phyloP scores from a whole-genome alignment of 2,888 invertebrate genomes.

The Perizoma affinitatum region DNA sequence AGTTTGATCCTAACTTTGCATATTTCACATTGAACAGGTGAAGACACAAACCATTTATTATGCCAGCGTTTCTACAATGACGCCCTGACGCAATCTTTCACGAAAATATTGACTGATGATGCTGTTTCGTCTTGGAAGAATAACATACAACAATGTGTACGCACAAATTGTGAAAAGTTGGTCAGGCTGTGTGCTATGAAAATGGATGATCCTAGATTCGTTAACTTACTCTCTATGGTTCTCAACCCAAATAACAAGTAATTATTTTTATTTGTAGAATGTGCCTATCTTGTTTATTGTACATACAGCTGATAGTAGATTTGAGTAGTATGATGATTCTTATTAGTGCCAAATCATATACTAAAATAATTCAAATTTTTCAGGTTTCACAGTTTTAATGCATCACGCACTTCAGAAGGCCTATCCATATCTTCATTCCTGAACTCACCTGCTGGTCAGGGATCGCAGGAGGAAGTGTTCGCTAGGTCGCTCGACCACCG shows the following conservation, averaged over 20 bases:
- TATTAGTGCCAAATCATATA: neutral
- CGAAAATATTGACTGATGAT: slow-evolving; percentile 98
- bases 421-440: slow-evolving; percentile 55
- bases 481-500: slow-evolving; percentile 92
- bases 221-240: slow-evolving; percentile 96
- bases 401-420: slow-evolving; percentile 89
- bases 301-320: neutral
- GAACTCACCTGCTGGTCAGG: slow-evolving; percentile 80
- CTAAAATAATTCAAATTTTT: slow-evolving; percentile 6
- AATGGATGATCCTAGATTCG: slow-evolving; percentile 95
- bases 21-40: slow-evolving; percentile 78
- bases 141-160: slow-evolving; percentile 97
- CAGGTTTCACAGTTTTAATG: slow-evolving; percentile 94
- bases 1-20: too few relatives aligned
- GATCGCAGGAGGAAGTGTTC: slow-evolving; percentile 81
- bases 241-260: slow-evolving; percentile 98
- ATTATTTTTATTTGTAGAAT: slow-evolving; percentile 53
- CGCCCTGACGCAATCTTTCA: slow-evolving; percentile 96
- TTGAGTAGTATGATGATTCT: neutral
- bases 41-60: slow-evolving; percentile 93
- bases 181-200: slow-evolving; percentile 97
- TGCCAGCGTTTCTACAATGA: slow-evolving; percentile 98
- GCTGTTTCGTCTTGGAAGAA: slow-evolving; percentile 99
- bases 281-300: neutral
- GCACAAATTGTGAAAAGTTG: slow-evolving; percentile 95